Conservation (phyloP, 35 echinoderm and acorn worm genomes). For the Lytechinus pictus region DNA sequence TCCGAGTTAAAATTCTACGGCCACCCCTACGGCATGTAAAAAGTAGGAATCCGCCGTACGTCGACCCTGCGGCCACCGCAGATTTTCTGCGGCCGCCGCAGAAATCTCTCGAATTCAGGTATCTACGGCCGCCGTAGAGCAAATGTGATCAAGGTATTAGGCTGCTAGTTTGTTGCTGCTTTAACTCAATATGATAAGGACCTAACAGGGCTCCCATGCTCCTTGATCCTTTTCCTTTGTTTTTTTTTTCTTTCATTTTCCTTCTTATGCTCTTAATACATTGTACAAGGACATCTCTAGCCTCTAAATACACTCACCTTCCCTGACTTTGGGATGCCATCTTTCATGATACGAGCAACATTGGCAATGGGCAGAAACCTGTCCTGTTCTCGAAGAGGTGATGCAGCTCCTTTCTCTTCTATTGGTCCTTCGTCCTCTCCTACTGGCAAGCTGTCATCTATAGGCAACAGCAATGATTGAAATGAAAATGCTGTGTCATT, state of each 20-base stretch:
- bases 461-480: background rate
- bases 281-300: background rate
- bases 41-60: too few species aligned
- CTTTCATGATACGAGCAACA: slow-evolving; percentile 96
- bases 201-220: background rate
- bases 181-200: background rate
- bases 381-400: slow-evolving; percentile 92
- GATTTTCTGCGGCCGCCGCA: too few species aligned
- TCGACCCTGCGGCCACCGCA: too few species aligned
- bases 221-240: background rate
- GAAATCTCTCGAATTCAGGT: too few species aligned
- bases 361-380: slow-evolving; percentile 96
- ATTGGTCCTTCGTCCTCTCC: slow-evolving; percentile 62
- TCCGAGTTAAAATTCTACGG: too few species aligned
- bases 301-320: slow-evolving; percentile 63
- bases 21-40: too few species aligned
- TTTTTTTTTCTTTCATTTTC: background rate
- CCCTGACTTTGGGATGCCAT: slow-evolving; percentile 84
- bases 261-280: background rate
- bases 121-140: too few species aligned
- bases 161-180: too few species aligned
- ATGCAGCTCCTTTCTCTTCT: slow-evolving; percentile 63
- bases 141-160: too few species aligned
- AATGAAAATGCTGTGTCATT: background rate
- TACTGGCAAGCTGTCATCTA: slow-evolving; percentile 62